Evolutionary conservation across 2,113 vertebrate genomes (phyloP).

Genomic region (Phocoena phocoena): DNA sequence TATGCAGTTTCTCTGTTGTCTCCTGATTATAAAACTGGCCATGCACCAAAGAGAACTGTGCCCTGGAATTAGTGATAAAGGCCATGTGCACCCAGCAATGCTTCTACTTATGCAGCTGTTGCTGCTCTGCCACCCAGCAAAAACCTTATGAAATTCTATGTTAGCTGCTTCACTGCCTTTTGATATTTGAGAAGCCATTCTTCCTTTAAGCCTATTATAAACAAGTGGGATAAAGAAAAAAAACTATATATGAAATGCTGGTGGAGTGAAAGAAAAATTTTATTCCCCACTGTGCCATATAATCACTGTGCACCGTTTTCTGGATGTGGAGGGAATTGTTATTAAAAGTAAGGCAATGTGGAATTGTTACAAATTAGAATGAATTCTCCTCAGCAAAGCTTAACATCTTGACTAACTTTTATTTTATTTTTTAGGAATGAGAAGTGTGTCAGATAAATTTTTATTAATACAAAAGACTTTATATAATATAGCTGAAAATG

Average conservation of each 20-base stretch:
- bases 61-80: not conserved
- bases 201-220: constrained; percentile 46
- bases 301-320: not conserved
- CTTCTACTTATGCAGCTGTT: not conserved
- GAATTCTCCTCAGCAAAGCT: not conserved
- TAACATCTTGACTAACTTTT: not conserved
- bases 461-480: not conserved
- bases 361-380: not conserved
- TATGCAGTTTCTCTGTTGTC: not conserved
- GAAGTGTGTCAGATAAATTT: not conserved
- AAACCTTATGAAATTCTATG: constrained; percentile 22
- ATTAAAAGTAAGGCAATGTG: not conserved
- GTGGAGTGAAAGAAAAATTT: not conserved
- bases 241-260: not conserved
- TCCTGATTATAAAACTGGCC: not conserved
- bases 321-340: not conserved
- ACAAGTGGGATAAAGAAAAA: not conserved
- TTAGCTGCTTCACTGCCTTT: not conserved
- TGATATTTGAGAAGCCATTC: constrained; percentile 21
- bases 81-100: not conserved
- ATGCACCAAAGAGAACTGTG: not conserved
- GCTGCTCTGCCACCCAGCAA: not conserved
- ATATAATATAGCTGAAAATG: not conserved
- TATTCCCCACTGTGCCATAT: not conserved
- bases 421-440: not conserved